These are phyloP conservation scores for Notothenia coriiceps DNA, from an alignment of 2,113 vertebrate genomes.

Conservation along the genomic window DNA sequence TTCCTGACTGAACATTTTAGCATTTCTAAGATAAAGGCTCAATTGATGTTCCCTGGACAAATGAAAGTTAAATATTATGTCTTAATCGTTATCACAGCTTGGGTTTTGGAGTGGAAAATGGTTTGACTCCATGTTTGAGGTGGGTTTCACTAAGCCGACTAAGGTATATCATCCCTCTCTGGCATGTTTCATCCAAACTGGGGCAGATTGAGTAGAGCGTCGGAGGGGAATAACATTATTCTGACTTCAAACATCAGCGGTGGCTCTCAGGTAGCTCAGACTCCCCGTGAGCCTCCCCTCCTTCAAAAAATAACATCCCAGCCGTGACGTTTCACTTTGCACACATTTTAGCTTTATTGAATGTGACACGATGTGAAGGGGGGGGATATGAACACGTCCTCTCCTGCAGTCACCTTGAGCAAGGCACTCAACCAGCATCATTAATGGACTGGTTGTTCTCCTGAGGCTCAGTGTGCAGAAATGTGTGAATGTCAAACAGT, in stretches of 20 bases:
- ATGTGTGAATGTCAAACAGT: conserved; percentile 30
- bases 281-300: conserved; percentile 4
- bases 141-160: conserved; percentile 10
- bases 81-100: conserved; percentile 35
- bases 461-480: conserved; percentile 16
- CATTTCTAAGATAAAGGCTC: conserved; percentile 36
- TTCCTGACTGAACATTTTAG: conserved; percentile 9
- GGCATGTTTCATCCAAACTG: conserved; percentile 44
- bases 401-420: conserved; percentile 60
- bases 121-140: conserved; percentile 38
- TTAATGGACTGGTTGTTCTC: conserved; percentile 20
- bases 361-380: not conserved
- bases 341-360: conserved; percentile 19
- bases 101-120: conserved; percentile 39
- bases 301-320: not conserved
- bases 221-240: conserved; percentile 36
- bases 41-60: conserved; percentile 28
- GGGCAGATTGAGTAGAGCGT: conserved; percentile 30
- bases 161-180: conserved; percentile 16
- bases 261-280: conserved; percentile 34
- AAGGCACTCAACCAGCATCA: conserved; percentile 46
- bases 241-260: conserved; percentile 51
- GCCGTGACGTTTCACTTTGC: not conserved
- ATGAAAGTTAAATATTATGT: conserved; percentile 55
- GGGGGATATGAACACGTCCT: not conserved